A percentile compares a stretch with the other conserved stretches of the same genome.
Evolutionary conservation across 2,797 vertebrate species (phyloP).

Genomic region (Myotis myotis): DNA sequence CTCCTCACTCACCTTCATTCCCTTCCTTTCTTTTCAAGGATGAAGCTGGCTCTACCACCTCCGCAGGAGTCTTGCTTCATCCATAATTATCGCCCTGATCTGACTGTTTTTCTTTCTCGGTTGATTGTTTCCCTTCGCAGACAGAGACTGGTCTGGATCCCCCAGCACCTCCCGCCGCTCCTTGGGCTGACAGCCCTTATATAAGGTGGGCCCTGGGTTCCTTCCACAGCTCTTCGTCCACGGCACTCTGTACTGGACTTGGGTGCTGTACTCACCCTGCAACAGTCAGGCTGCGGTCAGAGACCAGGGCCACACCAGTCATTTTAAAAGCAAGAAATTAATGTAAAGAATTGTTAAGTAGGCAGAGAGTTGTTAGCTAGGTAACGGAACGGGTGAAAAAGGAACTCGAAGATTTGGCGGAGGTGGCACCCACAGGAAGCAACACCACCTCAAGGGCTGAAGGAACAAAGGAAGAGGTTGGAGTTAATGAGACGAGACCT

Average conservation of each 20-base stretch:
- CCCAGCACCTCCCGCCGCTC: not conserved
- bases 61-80: not conserved
- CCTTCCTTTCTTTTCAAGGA: not conserved
- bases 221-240: not conserved
- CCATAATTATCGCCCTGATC: not conserved
- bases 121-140: not conserved
- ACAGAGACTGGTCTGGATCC: not conserved
- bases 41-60: not conserved
- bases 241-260: not conserved
- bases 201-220: not conserved
- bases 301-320: not conserved
- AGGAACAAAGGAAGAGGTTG: not conserved
- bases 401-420: not conserved
- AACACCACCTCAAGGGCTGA: not conserved
- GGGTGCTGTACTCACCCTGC: not conserved
- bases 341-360: not conserved
- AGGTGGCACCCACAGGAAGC: not conserved
- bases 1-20: not conserved
- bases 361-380: not conserved
- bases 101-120: not conserved
- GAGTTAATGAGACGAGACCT: not conserved
- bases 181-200: not conserved
- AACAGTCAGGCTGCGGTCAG: not conserved
- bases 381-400: not conserved
- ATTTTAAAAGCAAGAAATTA: not conserved